phyloP scores from a whole-genome alignment of 2,888 invertebrate species.

The Hirtodrosophila cameraria region DNA sequence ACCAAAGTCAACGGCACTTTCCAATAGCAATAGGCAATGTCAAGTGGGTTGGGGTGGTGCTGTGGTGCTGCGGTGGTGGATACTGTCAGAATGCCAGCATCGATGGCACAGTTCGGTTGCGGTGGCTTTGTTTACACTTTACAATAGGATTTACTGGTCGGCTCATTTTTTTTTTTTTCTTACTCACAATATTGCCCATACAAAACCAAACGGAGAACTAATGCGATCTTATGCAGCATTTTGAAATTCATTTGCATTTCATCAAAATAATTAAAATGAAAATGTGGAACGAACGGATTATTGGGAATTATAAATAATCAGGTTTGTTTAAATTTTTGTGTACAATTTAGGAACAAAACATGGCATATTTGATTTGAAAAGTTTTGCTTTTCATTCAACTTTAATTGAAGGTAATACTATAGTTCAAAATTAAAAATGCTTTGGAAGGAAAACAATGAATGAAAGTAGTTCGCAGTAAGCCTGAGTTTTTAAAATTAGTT shows the following conservation, averaged over 20 bases:
- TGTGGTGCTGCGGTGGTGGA: conserved; percentile 4
- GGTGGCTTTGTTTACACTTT: conserved; percentile 78
- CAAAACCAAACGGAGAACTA: conserved; percentile 14
- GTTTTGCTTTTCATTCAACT: too few species aligned
- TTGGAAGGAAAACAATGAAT: too few species aligned
- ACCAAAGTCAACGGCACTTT: conserved; percentile 73
- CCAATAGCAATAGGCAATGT: conserved; percentile 65
- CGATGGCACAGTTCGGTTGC: conserved; percentile 68
- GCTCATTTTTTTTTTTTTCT: neutral
- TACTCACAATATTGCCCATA: too few species aligned
- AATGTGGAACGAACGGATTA: neutral
- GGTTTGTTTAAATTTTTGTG: too few species aligned
- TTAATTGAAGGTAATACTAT: too few species aligned
- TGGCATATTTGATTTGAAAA: too few species aligned
- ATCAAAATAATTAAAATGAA: conserved; percentile 21
- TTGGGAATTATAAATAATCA: too few species aligned
- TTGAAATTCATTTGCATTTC: conserved; percentile 18
- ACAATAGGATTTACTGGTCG: conserved; percentile 59
- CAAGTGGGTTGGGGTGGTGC: neutral
- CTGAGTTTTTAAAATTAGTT: too few species aligned
- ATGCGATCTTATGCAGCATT: conserved; percentile 16
- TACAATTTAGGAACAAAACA: too few species aligned
- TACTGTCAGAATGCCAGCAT: conserved; percentile 43
- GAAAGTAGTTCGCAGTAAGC: too few species aligned
- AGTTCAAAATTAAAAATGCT: too few species aligned